Conservation (phyloP, 2,113 vertebrate species). For the Anas platyrhynchos region DNA sequence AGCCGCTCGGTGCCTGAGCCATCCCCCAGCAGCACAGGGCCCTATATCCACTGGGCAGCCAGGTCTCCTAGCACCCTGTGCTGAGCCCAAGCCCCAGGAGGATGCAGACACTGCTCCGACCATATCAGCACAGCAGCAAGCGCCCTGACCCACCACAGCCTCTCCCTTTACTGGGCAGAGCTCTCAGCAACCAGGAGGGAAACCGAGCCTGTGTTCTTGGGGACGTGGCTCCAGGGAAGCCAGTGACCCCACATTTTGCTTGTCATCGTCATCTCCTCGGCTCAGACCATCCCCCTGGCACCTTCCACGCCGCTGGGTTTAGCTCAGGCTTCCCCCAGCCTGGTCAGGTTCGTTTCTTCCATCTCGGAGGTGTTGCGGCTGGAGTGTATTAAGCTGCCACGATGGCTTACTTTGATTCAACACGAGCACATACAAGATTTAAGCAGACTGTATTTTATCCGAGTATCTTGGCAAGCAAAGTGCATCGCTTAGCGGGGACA, state of each 20-base stretch:
- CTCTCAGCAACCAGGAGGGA: neutral
- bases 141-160: neutral
- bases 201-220: neutral
- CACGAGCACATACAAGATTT: constrained; percentile 37
- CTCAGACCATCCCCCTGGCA: neutral
- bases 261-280: accelerated
- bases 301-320: neutral
- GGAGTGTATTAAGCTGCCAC: constrained; percentile 53
- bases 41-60: neutral
- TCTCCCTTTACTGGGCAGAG: neutral
- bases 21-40: accelerated
- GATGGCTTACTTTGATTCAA: neutral
- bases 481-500: constrained; percentile 8
- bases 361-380: neutral
- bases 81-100: accelerated
- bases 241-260: accelerated
- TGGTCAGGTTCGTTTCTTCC: neutral
- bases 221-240: neutral
- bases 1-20: neutral
- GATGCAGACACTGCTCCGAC: neutral
- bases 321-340: neutral
- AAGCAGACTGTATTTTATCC: neutral
- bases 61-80: neutral
- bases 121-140: neutral
- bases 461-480: neutral